phyloP scores from a whole-genome alignment of 2,888 invertebrate species.

The Cremastobaeus sp. region DNA sequence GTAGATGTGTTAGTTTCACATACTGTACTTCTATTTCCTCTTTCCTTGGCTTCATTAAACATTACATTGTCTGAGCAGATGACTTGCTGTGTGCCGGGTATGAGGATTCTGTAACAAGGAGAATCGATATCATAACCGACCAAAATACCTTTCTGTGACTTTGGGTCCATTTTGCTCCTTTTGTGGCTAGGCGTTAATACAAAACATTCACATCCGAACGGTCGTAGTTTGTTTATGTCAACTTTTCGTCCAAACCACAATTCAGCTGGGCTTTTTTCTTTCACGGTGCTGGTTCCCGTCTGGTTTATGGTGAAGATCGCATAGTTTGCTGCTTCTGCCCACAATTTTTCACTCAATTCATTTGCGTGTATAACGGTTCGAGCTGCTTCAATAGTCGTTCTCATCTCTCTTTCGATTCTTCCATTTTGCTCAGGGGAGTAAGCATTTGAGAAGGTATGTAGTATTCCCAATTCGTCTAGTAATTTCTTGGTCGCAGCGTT shows the following conservation, averaged over 20 bases:
- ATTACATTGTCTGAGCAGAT: too few species aligned
- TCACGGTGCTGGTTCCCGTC: not conserved
- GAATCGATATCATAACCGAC: not conserved
- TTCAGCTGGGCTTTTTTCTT: not conserved
- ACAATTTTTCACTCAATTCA: too few species aligned
- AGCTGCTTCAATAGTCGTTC: not conserved
- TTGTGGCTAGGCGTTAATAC: not conserved
- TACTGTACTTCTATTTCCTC: too few species aligned
- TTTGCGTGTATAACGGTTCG: not conserved
- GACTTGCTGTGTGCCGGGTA: too few species aligned
- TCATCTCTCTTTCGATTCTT: not conserved
- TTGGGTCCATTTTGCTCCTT: not conserved
- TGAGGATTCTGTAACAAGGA: not conserved
- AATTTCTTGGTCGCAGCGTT: not conserved
- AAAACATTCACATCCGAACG: not conserved
- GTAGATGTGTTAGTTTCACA: not conserved
- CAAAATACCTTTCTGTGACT: not conserved
- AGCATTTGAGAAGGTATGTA: not conserved
- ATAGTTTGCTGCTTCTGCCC: not conserved
- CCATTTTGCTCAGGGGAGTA: not conserved
- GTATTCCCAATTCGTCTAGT: not conserved
- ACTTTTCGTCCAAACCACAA: not conserved
- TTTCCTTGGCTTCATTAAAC: too few species aligned
- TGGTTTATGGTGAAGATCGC: not conserved
- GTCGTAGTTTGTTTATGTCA: not conserved